These are phyloP conservation scores for Drosophila trichaetosa DNA, from an alignment of 2,888 invertebrate species.

Conservation along the genomic window DNA sequence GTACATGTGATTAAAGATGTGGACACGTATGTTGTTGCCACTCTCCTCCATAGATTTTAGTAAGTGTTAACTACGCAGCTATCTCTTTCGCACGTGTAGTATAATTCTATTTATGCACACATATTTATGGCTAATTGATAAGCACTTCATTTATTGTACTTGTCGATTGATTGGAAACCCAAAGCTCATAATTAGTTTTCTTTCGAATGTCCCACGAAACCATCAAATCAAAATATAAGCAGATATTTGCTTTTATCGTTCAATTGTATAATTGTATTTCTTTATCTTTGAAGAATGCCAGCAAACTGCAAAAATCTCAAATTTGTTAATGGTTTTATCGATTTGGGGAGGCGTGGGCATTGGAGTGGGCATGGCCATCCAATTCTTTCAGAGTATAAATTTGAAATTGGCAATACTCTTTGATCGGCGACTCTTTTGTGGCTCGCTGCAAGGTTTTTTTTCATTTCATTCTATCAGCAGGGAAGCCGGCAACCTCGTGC, in stretches of 20 bases:
- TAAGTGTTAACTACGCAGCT: constrained; percentile 6
- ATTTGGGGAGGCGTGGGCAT: no score
- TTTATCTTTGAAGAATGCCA: neutral
- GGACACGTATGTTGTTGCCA: neutral
- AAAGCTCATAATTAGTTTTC: neutral
- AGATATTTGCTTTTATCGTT: neutral
- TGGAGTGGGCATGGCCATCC: neutral
- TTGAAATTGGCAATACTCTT: neutral
- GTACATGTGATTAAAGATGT: neutral
- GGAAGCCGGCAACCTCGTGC: neutral
- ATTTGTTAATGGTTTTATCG: no score
- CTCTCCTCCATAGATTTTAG: neutral
- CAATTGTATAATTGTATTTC: neutral
- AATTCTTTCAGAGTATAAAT: neutral
- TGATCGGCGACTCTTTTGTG: neutral
- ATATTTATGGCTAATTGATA: neutral
- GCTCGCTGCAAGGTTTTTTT: neutral
- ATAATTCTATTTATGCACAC: neutral
- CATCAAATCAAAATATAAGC: no score
- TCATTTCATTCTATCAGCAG: constrained; percentile 13
- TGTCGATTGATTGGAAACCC: neutral
- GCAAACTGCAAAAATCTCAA: no score
- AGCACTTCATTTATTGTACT: neutral
- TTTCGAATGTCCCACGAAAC: neutral
- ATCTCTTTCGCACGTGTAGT: neutral